Base-by-base conservation (phyloP, 2,113 vertebrate species). In the Corydoras sp. region DNA sequence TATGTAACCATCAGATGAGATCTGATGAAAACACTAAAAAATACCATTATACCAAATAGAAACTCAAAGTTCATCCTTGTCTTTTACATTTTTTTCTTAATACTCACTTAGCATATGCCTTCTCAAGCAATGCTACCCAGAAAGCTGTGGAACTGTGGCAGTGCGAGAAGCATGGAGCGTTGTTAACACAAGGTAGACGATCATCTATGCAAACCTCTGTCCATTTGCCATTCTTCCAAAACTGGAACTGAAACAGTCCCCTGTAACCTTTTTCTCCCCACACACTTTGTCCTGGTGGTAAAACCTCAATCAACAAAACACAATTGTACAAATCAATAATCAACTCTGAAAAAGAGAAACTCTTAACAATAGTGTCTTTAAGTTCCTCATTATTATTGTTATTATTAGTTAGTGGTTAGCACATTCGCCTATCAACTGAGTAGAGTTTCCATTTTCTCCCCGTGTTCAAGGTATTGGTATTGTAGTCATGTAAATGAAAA, bases 91-190 rank as follows among this genome's bases (percentile, higher is more conserved):
- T 9, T 24, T 10, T 24, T 2, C 8, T 48, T 10, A 32, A 13
- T 30, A 86, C 94, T 48, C 85, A 98, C 97, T 99, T 99, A 58
- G 97, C 97, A 32, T 95, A 98, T n/a, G 92, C 97, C 81, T 99
- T 99, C 85, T 99, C 97, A 86, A 99, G 65, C 0, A 99, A 80
- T 0, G 96, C 91, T 15, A 98, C 90, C 97, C 97, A 99, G 83
- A 98, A 98, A 35, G 91, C 91, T 67, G 85, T 84, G 31, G 93
- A 90, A 13, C 86, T 88, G 75, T 92, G 92, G 83, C 96, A 98
- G 32, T 88, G 89, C 73, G 97, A 98, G 83, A 99, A 98, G 82
- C 97, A 98, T 62, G 92, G 94, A 71, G 88, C 85, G 53, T 89
- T 88, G n/a, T 90, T 88, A 6, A 97, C 82, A 73, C 97, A 99